A percentile compares a stretch with the other conserved stretches of the same genome.
Conservation (phyloP, 2,797 vertebrate genomes). For the Hoplostethus mediterraneus region DNA sequence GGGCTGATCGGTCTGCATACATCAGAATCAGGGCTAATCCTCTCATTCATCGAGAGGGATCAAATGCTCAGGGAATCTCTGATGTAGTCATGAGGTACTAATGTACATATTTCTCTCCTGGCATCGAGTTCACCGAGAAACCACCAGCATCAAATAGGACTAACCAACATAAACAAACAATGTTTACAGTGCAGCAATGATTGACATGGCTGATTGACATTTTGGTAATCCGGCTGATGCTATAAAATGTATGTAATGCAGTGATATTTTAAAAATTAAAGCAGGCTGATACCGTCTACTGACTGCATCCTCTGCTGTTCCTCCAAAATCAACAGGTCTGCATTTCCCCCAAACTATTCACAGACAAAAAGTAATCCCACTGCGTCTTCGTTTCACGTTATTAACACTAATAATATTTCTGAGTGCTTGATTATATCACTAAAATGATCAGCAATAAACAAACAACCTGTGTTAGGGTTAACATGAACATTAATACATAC, state of each 20-base stretch:
- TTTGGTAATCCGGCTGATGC: not conserved
- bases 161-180: conserved; percentile 2
- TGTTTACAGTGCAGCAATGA: no score
- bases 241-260: not conserved
- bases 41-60: conserved; percentile 72
- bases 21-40: conserved; percentile 72
- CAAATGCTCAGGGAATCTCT: conserved; percentile 32
- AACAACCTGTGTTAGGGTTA: not conserved
- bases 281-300: conserved; percentile 2
- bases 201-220: not conserved
- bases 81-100: conserved; percentile 59
- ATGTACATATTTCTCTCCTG: conserved; percentile 55
- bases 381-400: not conserved
- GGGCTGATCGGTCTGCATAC: conserved; percentile 54
- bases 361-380: conserved; percentile 10
- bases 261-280: not conserved
- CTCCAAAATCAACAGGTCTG: conserved; percentile 76
- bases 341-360: conserved; percentile 46
- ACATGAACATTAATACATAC: not conserved
- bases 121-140: conserved; percentile 27
- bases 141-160: conserved; percentile 23
- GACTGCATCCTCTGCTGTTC: conserved; percentile 22
- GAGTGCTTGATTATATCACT: not conserved
- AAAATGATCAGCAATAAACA: not conserved
- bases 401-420: no score